Base-by-base conservation (phyloP, 2,888 invertebrate genomes). In the Temnothorax unifasciatus region DNA sequence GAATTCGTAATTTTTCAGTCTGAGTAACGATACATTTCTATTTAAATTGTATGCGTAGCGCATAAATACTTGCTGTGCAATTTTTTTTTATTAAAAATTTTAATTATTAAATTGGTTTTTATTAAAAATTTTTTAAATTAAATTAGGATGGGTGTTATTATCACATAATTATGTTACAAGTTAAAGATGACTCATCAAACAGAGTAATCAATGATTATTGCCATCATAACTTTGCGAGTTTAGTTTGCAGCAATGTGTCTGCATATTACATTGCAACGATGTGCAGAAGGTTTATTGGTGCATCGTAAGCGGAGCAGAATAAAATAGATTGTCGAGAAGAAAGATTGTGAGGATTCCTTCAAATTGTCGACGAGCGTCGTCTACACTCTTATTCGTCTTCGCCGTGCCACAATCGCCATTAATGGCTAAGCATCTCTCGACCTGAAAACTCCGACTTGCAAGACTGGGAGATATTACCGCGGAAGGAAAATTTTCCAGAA, bases 391-490 rank as follows among this genome's bases (percentile, higher is more conserved):
- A 52, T 73, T 52, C 68, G 66, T 79, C 64, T 75, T 52, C 61
- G 18, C 66, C 52, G 71, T 59, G 59, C 64, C 71, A 83, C 86
- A 83, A 88, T 88, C 75, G 86, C 52, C 79, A 77, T 86, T 88
- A 87, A 87, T 83, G 87, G 68, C 41, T 68, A 82, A 85, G 82
- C 76, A 79, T 84, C 87, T 82, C 85, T 89, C 87, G 87, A 87
- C 86, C 82, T 86, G 85, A 15, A 87, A 86, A 84, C 68, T 79
- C 34, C 25, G n/a, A 0, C 13, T 66, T 29, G 25, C 44, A 77
- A 75, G 47, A 57, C 47, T 73, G 52, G 34, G 13, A 71, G 79
- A 63, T 47, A 71, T 76, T 69, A 73, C 59, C 59, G 44, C 18
- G n/a, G 74, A 64, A 66, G 81, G 59, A 83, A 83, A 87, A 75